A percentile compares a stretch with the other conserved stretches of the same genome.
These are phyloP conservation scores for Steromphala cineraria DNA, from an alignment of 2,888 invertebrate species.

Conservation along the genomic window DNA sequence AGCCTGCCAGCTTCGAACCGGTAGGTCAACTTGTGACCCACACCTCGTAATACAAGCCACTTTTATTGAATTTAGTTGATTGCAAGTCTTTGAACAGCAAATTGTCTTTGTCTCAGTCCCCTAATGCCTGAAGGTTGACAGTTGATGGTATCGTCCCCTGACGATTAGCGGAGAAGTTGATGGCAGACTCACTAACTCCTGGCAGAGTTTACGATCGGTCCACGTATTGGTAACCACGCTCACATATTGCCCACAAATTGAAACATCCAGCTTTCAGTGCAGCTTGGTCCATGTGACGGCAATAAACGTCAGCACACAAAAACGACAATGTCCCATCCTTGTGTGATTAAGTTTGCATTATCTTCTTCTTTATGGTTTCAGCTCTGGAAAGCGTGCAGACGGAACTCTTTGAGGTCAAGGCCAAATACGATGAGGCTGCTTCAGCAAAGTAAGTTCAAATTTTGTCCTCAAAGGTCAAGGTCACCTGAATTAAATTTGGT, in stretches of 20 bases:
- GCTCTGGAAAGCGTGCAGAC: slow-evolving; percentile 76
- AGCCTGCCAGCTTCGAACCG: too few species aligned
- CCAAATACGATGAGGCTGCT: slow-evolving; percentile 76
- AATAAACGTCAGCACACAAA: not conserved
- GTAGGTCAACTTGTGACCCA: not conserved
- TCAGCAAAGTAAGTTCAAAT: slow-evolving; percentile 73
- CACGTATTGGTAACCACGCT: too few species aligned
- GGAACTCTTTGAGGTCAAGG: slow-evolving; percentile 76
- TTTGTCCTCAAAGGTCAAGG: not conserved
- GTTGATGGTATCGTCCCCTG: too few species aligned
- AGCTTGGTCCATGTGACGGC: not conserved
- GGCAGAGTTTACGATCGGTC: too few species aligned
- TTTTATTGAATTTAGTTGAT: slow-evolving; percentile 2
- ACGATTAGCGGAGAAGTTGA: too few species aligned
- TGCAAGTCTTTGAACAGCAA: not conserved
- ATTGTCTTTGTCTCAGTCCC: slow-evolving; percentile 14
- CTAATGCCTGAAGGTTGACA: not conserved
- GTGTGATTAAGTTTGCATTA: slow-evolving; percentile 2
- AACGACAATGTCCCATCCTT: not conserved
- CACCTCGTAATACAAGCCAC: not conserved
- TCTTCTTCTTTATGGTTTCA: slow-evolving; percentile 51
- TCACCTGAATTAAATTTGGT: too few species aligned
- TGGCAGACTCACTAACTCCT: too few species aligned
- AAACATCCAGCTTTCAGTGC: too few species aligned
- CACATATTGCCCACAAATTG: too few species aligned